These are phyloP conservation scores for Hydractinia echinata DNA, from an alignment of 30 jellyfish, hydroid and myxozoan species.

Conservation along the genomic window DNA sequence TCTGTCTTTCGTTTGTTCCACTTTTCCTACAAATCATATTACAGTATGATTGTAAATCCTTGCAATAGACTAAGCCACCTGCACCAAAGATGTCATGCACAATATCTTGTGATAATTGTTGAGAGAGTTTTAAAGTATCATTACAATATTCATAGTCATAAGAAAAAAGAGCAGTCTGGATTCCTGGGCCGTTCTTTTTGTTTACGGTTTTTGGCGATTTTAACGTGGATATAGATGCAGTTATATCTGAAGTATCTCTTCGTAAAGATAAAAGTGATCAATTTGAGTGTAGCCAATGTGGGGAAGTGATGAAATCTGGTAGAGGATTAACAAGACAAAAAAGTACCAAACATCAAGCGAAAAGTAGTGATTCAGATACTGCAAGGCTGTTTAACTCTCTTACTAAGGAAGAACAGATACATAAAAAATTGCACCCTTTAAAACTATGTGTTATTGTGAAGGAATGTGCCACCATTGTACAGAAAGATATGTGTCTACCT, in stretches of 20 bases:
- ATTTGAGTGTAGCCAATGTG: neutral
- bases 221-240: neutral
- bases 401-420: neutral
- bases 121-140: too few species aligned
- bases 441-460: neutral
- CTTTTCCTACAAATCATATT: too few species aligned
- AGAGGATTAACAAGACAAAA: neutral
- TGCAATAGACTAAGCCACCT: too few species aligned
- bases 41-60: too few species aligned
- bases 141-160: too few species aligned
- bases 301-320: neutral
- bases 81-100: too few species aligned
- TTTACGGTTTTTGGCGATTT: too few species aligned
- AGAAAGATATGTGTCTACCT: constrained; percentile 19
- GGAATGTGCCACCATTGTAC: neutral
- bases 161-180: too few species aligned
- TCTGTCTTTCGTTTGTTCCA: too few species aligned
- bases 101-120: too few species aligned
- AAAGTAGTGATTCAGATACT: neutral
- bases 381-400: neutral
- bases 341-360: neutral
- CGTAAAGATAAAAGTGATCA: neutral
- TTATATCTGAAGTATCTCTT: neutral
- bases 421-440: neutral
- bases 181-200: too few species aligned